A percentile compares a stretch with the other conserved stretches of the same genome.
Evolutionary conservation across 2,113 vertebrate genomes (phyloP).

Genomic region (Synodontis membranacea): DNA sequence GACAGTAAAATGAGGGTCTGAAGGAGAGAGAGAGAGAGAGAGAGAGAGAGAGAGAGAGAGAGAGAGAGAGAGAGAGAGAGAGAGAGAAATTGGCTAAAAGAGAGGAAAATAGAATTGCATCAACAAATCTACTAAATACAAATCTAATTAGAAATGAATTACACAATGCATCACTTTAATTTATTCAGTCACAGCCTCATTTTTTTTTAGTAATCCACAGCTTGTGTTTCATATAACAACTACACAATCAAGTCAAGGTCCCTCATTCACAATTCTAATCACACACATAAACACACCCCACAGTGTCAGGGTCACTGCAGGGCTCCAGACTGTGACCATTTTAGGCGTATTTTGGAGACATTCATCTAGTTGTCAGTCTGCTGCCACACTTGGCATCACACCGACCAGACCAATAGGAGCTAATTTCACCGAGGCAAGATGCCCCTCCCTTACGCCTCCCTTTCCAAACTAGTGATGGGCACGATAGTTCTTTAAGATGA

Average conservation of each 20-base stretch:
- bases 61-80: neutral
- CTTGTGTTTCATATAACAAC: conserved; percentile 9
- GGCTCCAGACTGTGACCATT: neutral
- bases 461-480: no score
- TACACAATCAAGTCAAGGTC: neutral
- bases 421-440: no score
- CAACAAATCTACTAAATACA: conserved; percentile 25
- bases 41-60: neutral
- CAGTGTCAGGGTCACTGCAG: neutral
- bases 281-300: neutral
- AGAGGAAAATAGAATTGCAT: neutral
- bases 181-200: neutral
- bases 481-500: no score
- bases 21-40: neutral
- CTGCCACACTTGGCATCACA: no score
- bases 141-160: conserved; percentile 22
- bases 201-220: conserved; percentile 25
- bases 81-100: neutral
- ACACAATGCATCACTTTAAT: neutral
- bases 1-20: neutral
- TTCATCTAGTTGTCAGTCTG: no score
- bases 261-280: conserved; percentile 1
- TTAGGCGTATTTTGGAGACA: no score
- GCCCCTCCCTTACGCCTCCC: no score
- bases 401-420: no score